Conservation (phyloP, 2,797 vertebrate species). For the Melanotaenia parkinsoni region DNA sequence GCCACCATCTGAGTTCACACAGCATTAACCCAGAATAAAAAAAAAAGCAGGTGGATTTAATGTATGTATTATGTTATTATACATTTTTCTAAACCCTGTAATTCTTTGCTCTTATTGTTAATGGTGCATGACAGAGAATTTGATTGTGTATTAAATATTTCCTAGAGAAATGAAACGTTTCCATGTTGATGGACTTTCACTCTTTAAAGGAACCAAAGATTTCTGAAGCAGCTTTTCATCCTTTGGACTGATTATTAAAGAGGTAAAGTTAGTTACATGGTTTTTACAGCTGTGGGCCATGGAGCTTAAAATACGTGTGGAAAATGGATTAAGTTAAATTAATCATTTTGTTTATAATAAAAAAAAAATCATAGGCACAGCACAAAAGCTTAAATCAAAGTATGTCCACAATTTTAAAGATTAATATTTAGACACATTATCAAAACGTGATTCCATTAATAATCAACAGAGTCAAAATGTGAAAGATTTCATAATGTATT, state of each 20-base stretch:
- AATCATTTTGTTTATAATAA: background rate
- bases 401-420: conserved; percentile 3
- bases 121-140: background rate
- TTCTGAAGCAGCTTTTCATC: too few species aligned
- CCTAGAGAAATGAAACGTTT: background rate
- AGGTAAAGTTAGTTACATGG: too few species aligned
- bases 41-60: background rate
- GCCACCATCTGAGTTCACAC: background rate
- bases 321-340: background rate
- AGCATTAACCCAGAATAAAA: background rate
- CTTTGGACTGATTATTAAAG: too few species aligned
- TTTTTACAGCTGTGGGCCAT: too few species aligned
- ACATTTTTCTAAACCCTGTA: background rate
- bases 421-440: conserved; percentile 24
- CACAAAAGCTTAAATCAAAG: conserved; percentile 5
- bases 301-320: too few species aligned
- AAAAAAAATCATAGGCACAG: background rate
- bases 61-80: background rate
- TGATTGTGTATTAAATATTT: background rate
- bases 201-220: too few species aligned
- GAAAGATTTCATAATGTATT: conserved; percentile 58
- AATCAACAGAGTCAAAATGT: conserved; percentile 56
- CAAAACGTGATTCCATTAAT: conserved; percentile 31
- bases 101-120: background rate
- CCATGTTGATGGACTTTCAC: too few species aligned